Base-by-base conservation (phyloP, 1,140 invertebrate species). In the Cyclina sinensis region DNA sequence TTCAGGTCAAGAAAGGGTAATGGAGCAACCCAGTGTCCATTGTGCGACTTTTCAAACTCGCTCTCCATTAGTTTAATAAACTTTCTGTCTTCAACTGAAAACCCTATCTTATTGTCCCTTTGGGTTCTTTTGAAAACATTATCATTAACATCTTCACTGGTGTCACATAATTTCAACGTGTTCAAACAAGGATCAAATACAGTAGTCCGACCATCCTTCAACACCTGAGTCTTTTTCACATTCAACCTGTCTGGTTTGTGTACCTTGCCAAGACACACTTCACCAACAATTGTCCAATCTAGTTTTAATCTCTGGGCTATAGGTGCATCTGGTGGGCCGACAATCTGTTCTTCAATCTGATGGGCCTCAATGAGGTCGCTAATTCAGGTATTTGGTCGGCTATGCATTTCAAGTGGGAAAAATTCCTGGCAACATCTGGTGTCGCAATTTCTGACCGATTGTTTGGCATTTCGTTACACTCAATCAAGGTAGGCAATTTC, bases 11-110 rank as follows among this genome's bases (percentile, higher is more conserved):
- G 35, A 76, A 88, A 88, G 1, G 86, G 79, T 35, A 88, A 35
- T 0, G 86, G 86, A 18, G 86, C 80, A 46, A n/a, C 59, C 79
- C 79, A 88, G 18, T 57, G 32, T 4, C 86, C 86, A 18, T 76
- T 35, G 39, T 88, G 12, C 24, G 81, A 65, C 27, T 21, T 11
- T 9, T n/a, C 2, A 11, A 81, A 74, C 39, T 88, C 80, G 9
- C 30, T 2, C 21, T 88, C 46, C 86, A 82, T 88, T 0, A 82
- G 9, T 27, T 59, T 12, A 4, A 74, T n/a, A 59, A 88, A 82
- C 32, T 65, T 4, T 14, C 43, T 30, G 30, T 88, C 59, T 68
- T 88, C 86, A 37, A 70, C 21, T 4, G 86, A 88, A 24, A 68
- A 48, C 5, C 74, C 65, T 11, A 70, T 18, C 27, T 81, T 46